Evolutionary conservation across 2,888 invertebrate species (phyloP), one percentile per base, ranked within the genome.

Genomic region (Notodonta ziczac): DNA sequence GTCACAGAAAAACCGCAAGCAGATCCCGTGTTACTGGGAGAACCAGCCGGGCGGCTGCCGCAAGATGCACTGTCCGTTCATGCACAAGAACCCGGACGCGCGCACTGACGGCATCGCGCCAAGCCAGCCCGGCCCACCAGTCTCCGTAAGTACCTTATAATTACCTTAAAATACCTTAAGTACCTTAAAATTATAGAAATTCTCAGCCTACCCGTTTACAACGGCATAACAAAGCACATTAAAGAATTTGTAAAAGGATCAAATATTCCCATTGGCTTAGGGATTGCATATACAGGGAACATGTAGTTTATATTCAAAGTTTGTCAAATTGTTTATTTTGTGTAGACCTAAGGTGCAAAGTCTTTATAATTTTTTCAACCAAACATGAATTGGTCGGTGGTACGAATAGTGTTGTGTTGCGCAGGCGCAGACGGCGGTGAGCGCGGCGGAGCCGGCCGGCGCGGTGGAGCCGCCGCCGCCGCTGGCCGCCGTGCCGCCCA

Each of bases 1-100:
- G 35, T 81, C 94, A 7, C 87, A 97, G 97, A 97, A 97, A 95
- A 96, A 97, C 86, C 95, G 97, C 70, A 96, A 96, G 89, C 95
- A 95, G 70, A 97, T 97, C 81, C 96, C 96, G 1, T 98, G 98
- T 88, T 98, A 97, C 86, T 98, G 97, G 97, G 98, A 98, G 90
- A 95, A 94, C 70, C 97, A 97, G 88, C 97, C 97, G 0, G 95
- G 96, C 10, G 98, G 98, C 2, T 98, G 98, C 85, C 95, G 96
- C 74, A 98, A 97, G 89, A 96, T 96, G 61, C 97, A 97, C 85
- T 98, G 98, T 89, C 96, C 97, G 0, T 98, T 97, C 85, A 94
- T 96, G 90, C 98, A 98, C 86, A 95, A 93, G 88, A 92, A 93
- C 68, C 93, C 93, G 0, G 93, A 93, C 7, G 85, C 92, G 3